phyloP scores from a whole-genome alignment of 2,888 invertebrate genomes.

The Drosophila siamana region DNA sequence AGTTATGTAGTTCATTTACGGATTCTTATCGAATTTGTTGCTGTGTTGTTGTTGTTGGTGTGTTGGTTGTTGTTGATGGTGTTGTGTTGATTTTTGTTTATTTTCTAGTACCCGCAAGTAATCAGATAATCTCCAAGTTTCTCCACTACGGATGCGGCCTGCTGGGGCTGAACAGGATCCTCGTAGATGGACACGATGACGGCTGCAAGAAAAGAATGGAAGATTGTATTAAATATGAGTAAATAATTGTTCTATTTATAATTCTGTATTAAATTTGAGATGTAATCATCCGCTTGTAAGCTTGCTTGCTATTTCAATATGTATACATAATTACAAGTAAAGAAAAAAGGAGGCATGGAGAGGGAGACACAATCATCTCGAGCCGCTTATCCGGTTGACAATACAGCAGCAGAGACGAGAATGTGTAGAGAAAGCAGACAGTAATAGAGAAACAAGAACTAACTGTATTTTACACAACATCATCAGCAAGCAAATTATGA shows the following conservation, averaged over 20 bases:
- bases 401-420: slow-evolving; percentile 29
- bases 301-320: slow-evolving; percentile 34
- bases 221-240: neutral
- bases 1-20: slow-evolving; percentile 71
- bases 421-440: slow-evolving; percentile 64
- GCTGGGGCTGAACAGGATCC: slow-evolving; percentile 98
- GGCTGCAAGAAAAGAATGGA: slow-evolving; percentile 89
- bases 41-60: slow-evolving; percentile 44
- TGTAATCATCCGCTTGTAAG: slow-evolving; percentile 50
- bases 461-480: slow-evolving; percentile 69
- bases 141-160: slow-evolving; percentile 98
- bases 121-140: slow-evolving; percentile 98
- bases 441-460: slow-evolving; percentile 68
- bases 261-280: slow-evolving; percentile 1
- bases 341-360: slow-evolving; percentile 1
- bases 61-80: slow-evolving; percentile 59
- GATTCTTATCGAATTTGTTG: slow-evolving; percentile 66
- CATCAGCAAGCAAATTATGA: slow-evolving; percentile 67
- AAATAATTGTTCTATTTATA: neutral
- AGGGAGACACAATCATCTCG: slow-evolving; percentile 21
- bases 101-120: slow-evolving; percentile 96
- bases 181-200: slow-evolving; percentile 97
- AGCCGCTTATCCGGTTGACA: slow-evolving; percentile 69
- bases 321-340: slow-evolving; percentile 17
- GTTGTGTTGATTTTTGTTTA: slow-evolving; percentile 69